Evolutionary conservation across 1,140 invertebrate species (phyloP).

Genomic region (Lucilia cuprina): DNA sequence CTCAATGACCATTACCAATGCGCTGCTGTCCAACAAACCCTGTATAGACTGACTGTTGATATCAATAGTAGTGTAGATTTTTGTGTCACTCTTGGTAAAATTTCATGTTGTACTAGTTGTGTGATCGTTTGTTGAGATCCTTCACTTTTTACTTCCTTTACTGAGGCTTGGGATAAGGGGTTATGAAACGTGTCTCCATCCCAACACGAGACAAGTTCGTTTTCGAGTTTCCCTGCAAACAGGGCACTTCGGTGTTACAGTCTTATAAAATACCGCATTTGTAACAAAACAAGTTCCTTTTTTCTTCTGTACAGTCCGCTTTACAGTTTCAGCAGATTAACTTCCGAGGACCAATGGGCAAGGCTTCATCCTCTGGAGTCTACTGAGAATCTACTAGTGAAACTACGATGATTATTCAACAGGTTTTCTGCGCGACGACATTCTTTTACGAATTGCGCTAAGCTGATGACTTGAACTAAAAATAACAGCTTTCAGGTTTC

Average conservation of each 20-base stretch:
- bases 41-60: not conserved
- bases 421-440: not conserved
- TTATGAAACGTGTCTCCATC: not conserved
- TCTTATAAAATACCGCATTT: slow-evolving; percentile 26
- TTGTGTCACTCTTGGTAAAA: not conserved
- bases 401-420: not conserved
- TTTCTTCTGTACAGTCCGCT: not conserved
- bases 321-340: no score
- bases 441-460: not conserved
- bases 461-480: not conserved
- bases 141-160: no score
- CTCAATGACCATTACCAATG: not conserved
- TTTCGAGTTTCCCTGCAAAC: slow-evolving; percentile 36
- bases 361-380: not conserved
- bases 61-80: not conserved
- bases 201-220: no score
- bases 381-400: not conserved
- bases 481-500: not conserved
- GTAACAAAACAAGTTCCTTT: not conserved
- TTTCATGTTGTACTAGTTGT: no score
- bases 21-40: slow-evolving; percentile 28
- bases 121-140: no score
- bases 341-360: no score
- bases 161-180: not conserved
- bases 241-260: slow-evolving; percentile 41